Conservation (phyloP, 2,888 invertebrate genomes). For the Biston stratarius region DNA sequence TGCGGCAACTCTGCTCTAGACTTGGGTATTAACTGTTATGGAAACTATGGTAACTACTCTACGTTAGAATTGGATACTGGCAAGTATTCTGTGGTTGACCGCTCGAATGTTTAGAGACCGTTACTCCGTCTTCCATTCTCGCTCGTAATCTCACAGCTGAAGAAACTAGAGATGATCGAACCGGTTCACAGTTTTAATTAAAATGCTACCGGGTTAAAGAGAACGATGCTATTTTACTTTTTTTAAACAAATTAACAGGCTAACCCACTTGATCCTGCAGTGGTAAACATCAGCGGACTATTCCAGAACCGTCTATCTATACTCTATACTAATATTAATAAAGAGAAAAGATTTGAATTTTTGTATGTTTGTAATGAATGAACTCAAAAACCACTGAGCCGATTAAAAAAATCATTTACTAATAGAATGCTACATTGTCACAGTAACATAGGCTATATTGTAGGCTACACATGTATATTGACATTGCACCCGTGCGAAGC, state of each 20-base stretch:
- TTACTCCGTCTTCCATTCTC: slow-evolving; percentile 31
- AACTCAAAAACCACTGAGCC: too few relatives aligned
- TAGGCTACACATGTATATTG: too few relatives aligned
- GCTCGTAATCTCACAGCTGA: slow-evolving; percentile 14
- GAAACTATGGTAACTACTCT: slow-evolving; percentile 4
- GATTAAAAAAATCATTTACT: too few relatives aligned
- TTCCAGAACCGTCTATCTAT: too few relatives aligned
- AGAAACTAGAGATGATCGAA: slow-evolving; percentile 23
- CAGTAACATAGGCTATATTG: too few relatives aligned
- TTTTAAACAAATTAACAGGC: not conserved
- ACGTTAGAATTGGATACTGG: slow-evolving; percentile 4
- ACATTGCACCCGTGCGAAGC: too few relatives aligned
- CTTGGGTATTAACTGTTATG: slow-evolving; percentile 12
- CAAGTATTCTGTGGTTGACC: slow-evolving; percentile 16
- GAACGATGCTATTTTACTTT: not conserved
- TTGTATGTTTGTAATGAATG: too few relatives aligned
- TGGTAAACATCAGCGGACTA: too few relatives aligned
- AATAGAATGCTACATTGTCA: too few relatives aligned
- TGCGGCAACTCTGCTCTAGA: slow-evolving; percentile 5
- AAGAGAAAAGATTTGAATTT: too few relatives aligned
- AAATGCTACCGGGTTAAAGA: slow-evolving; percentile 6
- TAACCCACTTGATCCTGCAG: not conserved
- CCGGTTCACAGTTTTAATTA: slow-evolving; percentile 20
- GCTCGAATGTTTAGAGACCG: slow-evolving; percentile 42
- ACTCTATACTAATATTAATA: too few relatives aligned